Percentiles rank a stretch among this genome's conserved stretches.
Evolutionary conservation across 1,140 invertebrate genomes (phyloP).

Genomic region (Drosophila subobscura): DNA sequence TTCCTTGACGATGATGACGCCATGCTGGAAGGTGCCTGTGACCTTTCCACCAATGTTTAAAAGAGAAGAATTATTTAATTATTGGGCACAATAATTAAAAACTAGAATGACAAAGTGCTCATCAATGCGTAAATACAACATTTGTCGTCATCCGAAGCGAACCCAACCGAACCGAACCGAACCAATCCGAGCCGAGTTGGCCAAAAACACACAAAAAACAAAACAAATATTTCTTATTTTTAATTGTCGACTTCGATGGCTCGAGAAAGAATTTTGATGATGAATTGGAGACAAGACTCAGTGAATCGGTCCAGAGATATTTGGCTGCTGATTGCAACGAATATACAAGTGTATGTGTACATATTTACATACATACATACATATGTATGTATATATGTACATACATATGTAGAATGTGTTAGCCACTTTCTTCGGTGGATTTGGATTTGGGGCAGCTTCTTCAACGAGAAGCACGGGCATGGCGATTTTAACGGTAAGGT

Average conservation of each 20-base stretch:
- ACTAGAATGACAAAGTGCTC: constrained; percentile 77
- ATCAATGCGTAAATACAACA: constrained; percentile 82
- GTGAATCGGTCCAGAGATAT: not conserved
- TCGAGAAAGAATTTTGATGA: constrained; percentile 51
- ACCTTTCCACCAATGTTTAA: constrained; percentile 57
- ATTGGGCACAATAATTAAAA: constrained; percentile 46
- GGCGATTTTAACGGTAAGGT: constrained; percentile 60
- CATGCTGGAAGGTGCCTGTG: constrained; percentile 44
- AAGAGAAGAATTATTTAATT: constrained; percentile 3
- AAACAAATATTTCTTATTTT: constrained; percentile 24
- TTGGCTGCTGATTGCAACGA: not conserved
- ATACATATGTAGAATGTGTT: not conserved
- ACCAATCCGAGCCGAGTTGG: constrained; percentile 32
- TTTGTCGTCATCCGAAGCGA: constrained; percentile 29
- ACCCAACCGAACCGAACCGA: constrained; percentile 7
- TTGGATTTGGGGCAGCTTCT: constrained; percentile 13
- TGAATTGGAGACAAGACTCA: constrained; percentile 41
- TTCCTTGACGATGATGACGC: constrained; percentile 62
- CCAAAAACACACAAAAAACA: constrained; percentile 22
- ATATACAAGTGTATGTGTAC: not conserved
- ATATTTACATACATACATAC: too few species aligned
- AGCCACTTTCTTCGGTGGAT: constrained; percentile 27
- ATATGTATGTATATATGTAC: too few species aligned
- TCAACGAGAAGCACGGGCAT: constrained; percentile 33
- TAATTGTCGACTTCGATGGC: constrained; percentile 22